phyloP scores from a whole-genome alignment of 2,888 invertebrate genomes.

The Byasa hedistus region DNA sequence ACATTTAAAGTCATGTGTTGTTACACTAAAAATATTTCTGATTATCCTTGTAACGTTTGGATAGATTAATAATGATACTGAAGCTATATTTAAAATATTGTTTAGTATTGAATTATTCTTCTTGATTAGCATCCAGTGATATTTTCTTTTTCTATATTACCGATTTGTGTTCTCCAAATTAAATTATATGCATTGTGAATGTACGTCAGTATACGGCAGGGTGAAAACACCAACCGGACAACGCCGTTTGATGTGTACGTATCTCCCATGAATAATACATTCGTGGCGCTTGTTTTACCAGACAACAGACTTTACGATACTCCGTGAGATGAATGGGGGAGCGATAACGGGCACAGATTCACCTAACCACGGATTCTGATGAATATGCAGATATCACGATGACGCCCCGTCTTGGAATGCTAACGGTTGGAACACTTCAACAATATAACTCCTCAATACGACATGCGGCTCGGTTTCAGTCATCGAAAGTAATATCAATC shows the following conservation, averaged over 20 bases:
- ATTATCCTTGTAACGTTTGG: no score
- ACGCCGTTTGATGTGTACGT: constrained; percentile 46
- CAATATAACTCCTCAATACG: constrained; percentile 45
- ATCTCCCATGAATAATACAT: constrained; percentile 62
- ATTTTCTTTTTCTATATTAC: background rate
- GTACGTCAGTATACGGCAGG: constrained; percentile 50
- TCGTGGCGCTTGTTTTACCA: constrained; percentile 36
- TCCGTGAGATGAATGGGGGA: constrained; percentile 51
- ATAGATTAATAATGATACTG: no score
- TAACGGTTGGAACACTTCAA: constrained; percentile 72
- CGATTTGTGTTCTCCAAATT: background rate
- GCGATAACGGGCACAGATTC: constrained; percentile 62
- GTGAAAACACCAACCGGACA: constrained; percentile 42
- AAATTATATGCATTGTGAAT: background rate
- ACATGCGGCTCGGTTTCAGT: constrained; percentile 42
- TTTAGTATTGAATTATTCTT: background rate
- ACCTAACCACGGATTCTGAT: constrained; percentile 62
- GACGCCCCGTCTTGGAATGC: constrained; percentile 65
- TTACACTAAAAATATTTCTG: no score
- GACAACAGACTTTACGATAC: constrained; percentile 30
- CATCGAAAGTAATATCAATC: constrained; percentile 42
- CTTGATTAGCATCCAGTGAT: background rate
- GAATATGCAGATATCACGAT: constrained; percentile 71
- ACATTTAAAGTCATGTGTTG: no score
- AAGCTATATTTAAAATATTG: no score